Percentiles rank a stretch among this genome's conserved stretches.
Conservation (phyloP, 2,797 vertebrate genomes). For the Amazona ochrocephala region DNA sequence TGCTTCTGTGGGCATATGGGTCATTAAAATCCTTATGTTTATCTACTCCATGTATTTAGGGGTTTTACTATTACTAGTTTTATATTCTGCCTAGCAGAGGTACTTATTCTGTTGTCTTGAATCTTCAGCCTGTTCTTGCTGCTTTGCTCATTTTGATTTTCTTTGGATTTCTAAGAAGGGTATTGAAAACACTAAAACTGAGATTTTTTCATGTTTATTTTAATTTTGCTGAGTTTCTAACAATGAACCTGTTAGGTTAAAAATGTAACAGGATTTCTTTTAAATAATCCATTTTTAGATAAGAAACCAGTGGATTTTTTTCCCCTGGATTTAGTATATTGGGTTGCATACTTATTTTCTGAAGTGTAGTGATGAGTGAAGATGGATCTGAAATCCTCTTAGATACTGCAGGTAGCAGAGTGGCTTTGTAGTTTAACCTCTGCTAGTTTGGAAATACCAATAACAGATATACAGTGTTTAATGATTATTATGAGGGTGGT, state of each 20-base stretch:
- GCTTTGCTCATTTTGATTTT: background rate
- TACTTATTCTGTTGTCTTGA: background rate
- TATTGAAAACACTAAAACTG: background rate
- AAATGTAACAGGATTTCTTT: background rate
- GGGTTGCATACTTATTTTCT: background rate
- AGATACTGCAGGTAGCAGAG: background rate
- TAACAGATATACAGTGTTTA: background rate
- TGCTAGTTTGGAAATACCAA: background rate
- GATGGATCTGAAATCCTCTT: background rate
- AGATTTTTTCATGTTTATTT: background rate
- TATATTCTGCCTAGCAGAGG: background rate
- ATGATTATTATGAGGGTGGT: background rate
- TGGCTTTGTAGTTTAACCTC: background rate
- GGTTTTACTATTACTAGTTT: background rate
- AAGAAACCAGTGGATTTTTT: background rate
- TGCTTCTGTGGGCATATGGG: background rate
- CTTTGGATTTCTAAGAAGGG: background rate
- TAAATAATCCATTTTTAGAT: background rate
- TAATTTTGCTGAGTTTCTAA: background rate
- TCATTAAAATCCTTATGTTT: constrained; percentile 48
- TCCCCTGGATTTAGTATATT: background rate
- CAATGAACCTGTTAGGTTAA: background rate
- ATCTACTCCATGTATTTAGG: background rate
- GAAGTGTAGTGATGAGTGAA: background rate
- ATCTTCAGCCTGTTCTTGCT: background rate